These are phyloP conservation scores for Terebella lapidaria DNA, from an alignment of 2,888 invertebrate genomes.

Conservation along the genomic window DNA sequence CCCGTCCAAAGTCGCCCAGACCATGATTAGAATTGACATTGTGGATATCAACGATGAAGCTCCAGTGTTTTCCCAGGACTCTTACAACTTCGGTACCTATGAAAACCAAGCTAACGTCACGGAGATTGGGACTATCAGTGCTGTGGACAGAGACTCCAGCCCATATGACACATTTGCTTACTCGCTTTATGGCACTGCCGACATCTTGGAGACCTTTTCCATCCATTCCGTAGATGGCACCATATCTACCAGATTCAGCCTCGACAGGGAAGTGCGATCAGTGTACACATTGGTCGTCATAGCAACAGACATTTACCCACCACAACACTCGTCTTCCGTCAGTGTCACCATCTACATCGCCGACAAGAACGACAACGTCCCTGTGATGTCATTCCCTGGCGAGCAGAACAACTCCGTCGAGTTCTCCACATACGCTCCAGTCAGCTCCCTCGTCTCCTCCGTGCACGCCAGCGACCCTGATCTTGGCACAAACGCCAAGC, in stretches of 20 bases:
- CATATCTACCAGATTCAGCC: slow-evolving; percentile 63
- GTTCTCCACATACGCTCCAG: slow-evolving; percentile 1
- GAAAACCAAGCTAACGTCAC: slow-evolving; percentile 14
- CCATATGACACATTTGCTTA: slow-evolving; percentile 14
- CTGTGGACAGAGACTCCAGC: slow-evolving; percentile 12
- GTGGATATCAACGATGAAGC: slow-evolving; percentile 40
- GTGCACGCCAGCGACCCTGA: slow-evolving; percentile 23
- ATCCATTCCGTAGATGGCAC: slow-evolving; percentile 31
- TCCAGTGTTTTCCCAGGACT: slow-evolving; percentile 27
- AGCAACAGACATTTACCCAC: slow-evolving; percentile 16
- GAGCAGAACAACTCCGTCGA: slow-evolving; percentile 4
- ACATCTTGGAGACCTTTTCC: slow-evolving; percentile 37
- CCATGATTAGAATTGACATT: slow-evolving; percentile 30
- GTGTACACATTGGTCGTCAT: slow-evolving; percentile 11
- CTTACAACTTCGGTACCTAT: slow-evolving; percentile 15
- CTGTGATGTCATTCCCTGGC: slow-evolving; percentile 2
- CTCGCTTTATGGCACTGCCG: slow-evolving; percentile 22
- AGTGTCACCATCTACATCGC: slow-evolving; percentile 11
- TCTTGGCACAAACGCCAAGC: slow-evolving; percentile 17
- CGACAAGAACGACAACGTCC: slow-evolving; percentile 11
- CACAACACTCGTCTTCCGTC: slow-evolving; percentile 21
- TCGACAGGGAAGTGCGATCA: slow-evolving; percentile 61
- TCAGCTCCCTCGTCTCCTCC: slow-evolving; percentile 11
- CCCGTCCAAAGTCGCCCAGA: slow-evolving; percentile 30
- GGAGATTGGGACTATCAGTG: slow-evolving; percentile 14